Evolutionary conservation across 2,113 vertebrate species (phyloP), one percentile per base, ranked within the genome.

Genomic region (Albula glossodonta): DNA sequence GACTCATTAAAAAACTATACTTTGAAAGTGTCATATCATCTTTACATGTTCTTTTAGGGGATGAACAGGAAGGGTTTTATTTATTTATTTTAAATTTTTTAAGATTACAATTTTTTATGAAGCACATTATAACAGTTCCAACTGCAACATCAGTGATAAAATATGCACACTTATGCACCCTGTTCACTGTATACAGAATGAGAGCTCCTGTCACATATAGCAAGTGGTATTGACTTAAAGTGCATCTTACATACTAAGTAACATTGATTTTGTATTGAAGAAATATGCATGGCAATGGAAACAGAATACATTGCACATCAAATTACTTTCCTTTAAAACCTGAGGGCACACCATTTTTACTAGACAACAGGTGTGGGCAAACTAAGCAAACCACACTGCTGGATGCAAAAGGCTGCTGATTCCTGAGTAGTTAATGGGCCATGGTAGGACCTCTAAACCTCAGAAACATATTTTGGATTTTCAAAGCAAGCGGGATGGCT

Each of bases 151-250:
- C 70, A 8, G 22, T n/a, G 31, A 74, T 25, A 74, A 74, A 10
- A 9, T 2, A 70, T 5, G 19, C 8, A 5, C 4, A n/a, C 12
- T 7, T 56, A 56, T 56, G 53, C 53, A 56, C 53, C 53, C 6
- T 74, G n/a, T 74, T 74, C n/a, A 25, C 8, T 74, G n/a, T 31
- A 66, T 22, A 74, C 22, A n/a, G 6, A 56, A 56, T 74, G n/a
- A 31, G 70, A 31, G n/a, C 70, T 25, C n/a, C 70, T 31, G 70
- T 13, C 19, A 19, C 10, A n/a, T 31, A 74, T 70, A 31, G 70
- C n/a, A 74, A 74, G n/a, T 74, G 22, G 70, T 74, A 74, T 74
- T 74, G 70, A 74, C 70, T 31, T 74, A 74, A 31, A n/a, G 31
- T 9, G 22, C 19, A 74, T 9, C 22, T 31, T 8, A 25, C 25